A percentile compares a stretch with the other conserved stretches of the same genome.
phyloP scores from a whole-genome alignment of 2,797 vertebrate genomes.

The Alectoris magna region DNA sequence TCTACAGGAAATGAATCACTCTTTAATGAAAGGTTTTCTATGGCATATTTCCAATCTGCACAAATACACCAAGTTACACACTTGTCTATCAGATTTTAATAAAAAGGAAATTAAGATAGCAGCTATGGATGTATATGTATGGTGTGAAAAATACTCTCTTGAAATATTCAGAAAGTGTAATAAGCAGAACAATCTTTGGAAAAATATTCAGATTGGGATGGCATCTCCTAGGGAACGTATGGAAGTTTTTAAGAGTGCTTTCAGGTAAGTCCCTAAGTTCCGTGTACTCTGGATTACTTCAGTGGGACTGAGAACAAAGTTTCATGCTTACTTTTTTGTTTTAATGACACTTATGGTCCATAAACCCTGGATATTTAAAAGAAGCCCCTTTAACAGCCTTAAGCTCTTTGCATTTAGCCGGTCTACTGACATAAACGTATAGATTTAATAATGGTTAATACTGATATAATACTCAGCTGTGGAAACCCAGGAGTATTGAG shows the following conservation, averaged over 20 bases:
- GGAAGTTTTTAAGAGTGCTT: background rate
- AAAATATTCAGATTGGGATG: background rate
- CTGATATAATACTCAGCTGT: background rate
- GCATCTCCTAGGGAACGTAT: background rate
- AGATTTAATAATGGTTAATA: background rate
- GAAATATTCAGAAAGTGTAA: background rate
- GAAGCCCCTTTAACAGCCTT: background rate
- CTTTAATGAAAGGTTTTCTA: background rate
- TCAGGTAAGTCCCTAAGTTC: background rate
- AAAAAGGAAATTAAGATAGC: background rate
- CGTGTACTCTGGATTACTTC: background rate
- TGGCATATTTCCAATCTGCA: background rate
- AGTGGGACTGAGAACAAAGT: background rate
- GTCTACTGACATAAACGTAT: background rate
- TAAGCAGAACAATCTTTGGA: background rate
- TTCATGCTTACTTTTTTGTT: accelerated
- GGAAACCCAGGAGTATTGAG: background rate
- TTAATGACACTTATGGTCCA: background rate
- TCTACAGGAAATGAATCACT: background rate
- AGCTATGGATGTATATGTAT: background rate
- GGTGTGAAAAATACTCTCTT: background rate
- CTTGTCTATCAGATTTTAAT: background rate
- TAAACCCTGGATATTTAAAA: background rate
- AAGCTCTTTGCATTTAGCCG: background rate
- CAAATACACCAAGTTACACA: background rate